Percentiles rank a stretch among this genome's conserved stretches.
Evolutionary conservation across 1,140 invertebrate genomes (phyloP).

Genomic region (Latrodectus geometricus): DNA sequence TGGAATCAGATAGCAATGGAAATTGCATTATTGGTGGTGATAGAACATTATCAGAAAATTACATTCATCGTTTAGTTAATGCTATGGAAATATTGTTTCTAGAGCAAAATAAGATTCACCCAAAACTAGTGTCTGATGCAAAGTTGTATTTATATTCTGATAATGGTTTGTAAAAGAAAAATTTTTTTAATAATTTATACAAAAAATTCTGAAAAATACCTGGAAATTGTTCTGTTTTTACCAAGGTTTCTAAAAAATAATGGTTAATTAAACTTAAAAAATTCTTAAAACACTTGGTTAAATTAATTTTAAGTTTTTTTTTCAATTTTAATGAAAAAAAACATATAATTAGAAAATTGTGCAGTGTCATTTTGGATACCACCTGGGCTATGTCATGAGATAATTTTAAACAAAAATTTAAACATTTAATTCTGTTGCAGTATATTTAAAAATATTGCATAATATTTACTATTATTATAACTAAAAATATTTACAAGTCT

Average conservation of each 20-base stretch:
- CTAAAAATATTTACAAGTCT: no score
- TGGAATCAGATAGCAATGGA: slow-evolving; percentile 69
- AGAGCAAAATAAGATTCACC: slow-evolving; percentile 68
- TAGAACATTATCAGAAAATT: slow-evolving; percentile 68
- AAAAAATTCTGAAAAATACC: not conserved
- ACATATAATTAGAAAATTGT: no score
- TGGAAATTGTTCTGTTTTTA: not conserved
- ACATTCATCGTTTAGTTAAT: slow-evolving; percentile 68
- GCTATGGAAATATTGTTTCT: slow-evolving; percentile 71
- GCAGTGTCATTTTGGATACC: no score
- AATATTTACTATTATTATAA: no score
- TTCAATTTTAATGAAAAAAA: no score
- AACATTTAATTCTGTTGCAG: no score
- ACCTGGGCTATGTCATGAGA: no score
- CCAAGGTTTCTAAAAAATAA: not conserved
- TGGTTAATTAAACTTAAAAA: not conserved
- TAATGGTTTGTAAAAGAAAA: slow-evolving; percentile 65
- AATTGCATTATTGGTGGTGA: slow-evolving; percentile 69
- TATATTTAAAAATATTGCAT: no score
- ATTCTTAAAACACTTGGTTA: no score
- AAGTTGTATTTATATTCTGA: slow-evolving; percentile 70
- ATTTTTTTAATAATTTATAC: not conserved
- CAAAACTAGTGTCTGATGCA: slow-evolving; percentile 70
- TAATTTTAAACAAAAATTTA: no score
- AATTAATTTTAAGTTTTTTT: no score